Evolutionary conservation across 2,113 vertebrate genomes (phyloP), one percentile per base, ranked within the genome.

Genomic region (Leucopsar rothschildi): DNA sequence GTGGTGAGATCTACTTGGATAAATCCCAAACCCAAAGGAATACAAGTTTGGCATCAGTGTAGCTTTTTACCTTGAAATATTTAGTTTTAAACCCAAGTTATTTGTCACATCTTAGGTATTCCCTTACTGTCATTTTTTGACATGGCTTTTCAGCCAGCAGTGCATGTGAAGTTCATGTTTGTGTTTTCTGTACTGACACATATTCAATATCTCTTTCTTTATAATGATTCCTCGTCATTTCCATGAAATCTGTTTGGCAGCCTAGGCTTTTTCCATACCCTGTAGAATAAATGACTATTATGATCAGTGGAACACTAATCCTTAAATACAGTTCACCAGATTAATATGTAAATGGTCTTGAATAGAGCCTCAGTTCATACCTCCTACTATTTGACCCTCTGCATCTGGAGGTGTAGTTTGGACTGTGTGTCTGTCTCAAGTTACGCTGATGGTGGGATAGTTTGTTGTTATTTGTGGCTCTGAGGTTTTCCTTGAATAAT

Each of bases 401-500:
- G 55, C 37, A 71, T 45, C 33, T 4, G 4, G 47, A 89, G 35
- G 59, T 92, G 72, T 94, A 61, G 24, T 63, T 82, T 2, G 1
- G 60, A 35, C 72, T 73, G 29, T 22, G 66, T 3, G 4, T 90
- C 63, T 86, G 64, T 69, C 57, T 92, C 27, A 50, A 40, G 47
- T 77, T 92, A 69, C 9, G 0, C 39, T 86, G 55, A 31, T 70
- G 64, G 52, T 83, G 68, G 56, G 45, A 68, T 75, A 68, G 56
- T 79, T 87, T 9, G 0, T 77, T 82, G 72, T 81, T 56, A 66
- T 81, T 82, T 89, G 81, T 89, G 63, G 63, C 57, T 92, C 73
- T 37, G 53, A 75, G 17, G 40, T 92, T 94, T 95, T 40, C 17
- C 73, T 88, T 89, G 80, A 94, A 71, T 83, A 92, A 84, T 90